A percentile compares a stretch with the other conserved stretches of the same genome.
Conservation (phyloP, 1,140 invertebrate species). For the Philaenus spumarius region DNA sequence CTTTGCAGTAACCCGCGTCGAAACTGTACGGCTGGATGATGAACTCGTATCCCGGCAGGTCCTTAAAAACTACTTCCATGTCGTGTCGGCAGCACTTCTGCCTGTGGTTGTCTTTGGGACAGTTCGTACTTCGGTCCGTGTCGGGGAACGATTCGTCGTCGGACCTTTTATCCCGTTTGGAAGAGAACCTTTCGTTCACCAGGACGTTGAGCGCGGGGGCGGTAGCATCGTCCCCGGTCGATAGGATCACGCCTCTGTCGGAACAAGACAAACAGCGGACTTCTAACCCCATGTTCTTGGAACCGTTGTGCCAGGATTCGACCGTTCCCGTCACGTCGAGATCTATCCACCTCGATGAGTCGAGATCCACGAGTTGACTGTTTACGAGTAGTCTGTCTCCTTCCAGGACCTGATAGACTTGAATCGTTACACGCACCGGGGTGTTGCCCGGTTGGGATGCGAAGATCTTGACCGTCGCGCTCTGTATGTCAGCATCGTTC, state of each 20-base stretch:
- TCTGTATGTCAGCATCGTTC: not conserved
- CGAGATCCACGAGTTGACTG: not conserved
- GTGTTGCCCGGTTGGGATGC: not conserved
- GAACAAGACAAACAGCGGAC: not conserved
- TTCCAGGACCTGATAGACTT: not conserved
- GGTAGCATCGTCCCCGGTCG: not conserved
- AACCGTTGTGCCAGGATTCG: not conserved
- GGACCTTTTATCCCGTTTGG: not conserved
- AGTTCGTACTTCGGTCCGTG: not conserved
- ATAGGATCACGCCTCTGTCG: not conserved
- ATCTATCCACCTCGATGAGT: not conserved
- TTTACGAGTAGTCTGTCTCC: not conserved
- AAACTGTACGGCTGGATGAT: slow-evolving; percentile 63
- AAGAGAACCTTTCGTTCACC: not conserved
- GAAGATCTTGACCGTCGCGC: not conserved
- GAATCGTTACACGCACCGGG: not conserved
- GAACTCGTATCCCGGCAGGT: slow-evolving; percentile 60
- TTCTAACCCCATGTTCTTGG: slow-evolving; percentile 1
- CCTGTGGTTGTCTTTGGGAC: not conserved
- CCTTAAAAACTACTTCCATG: slow-evolving; percentile 44
- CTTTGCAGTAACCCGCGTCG: slow-evolving; percentile 65
- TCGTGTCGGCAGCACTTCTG: slow-evolving; percentile 1
- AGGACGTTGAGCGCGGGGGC: slow-evolving; percentile 2
- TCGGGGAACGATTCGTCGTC: not conserved
- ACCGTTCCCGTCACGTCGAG: not conserved